phyloP scores from a whole-genome alignment of 2,113 vertebrate species.

The Tyto alba region DNA sequence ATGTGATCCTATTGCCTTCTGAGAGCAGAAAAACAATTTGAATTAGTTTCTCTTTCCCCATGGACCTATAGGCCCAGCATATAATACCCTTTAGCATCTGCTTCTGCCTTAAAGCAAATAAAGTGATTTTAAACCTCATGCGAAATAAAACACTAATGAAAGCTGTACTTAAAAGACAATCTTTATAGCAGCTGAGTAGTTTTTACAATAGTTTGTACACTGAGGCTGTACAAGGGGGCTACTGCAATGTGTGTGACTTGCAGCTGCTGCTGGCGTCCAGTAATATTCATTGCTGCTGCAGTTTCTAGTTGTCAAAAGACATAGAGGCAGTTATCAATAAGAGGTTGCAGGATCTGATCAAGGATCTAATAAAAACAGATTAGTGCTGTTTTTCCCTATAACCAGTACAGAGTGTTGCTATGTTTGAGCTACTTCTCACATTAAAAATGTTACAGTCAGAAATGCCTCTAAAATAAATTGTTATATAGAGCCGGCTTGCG shows the following conservation, averaged over 20 bases:
- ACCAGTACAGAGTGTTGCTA: neutral
- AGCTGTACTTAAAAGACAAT: neutral
- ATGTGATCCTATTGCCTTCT: constrained; percentile 47
- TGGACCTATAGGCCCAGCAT: neutral
- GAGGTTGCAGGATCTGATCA: neutral
- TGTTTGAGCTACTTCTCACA: neutral
- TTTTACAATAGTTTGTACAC: neutral
- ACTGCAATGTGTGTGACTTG: neutral
- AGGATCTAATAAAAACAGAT: neutral
- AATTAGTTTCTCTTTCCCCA: constrained; percentile 31
- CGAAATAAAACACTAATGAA: constrained; percentile 6
- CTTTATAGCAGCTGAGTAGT: neutral
- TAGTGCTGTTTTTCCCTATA: neutral
- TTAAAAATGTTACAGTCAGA: neutral
- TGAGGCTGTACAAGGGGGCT: neutral
- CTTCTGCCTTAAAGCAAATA: constrained; percentile 51
- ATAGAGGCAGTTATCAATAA: neutral
- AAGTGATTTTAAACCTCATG: constrained; percentile 1
- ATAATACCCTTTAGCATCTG: neutral
- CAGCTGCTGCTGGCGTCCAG: neutral
- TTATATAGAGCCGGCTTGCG: accelerated
- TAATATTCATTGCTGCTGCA: neutral
- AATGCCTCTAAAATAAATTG: neutral
- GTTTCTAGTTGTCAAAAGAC: neutral
- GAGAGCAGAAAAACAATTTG: constrained; percentile 51